These are phyloP conservation scores for Pocillopora grandis DNA, from an alignment of 92 coral and sea anemone genomes.

Conservation along the genomic window DNA sequence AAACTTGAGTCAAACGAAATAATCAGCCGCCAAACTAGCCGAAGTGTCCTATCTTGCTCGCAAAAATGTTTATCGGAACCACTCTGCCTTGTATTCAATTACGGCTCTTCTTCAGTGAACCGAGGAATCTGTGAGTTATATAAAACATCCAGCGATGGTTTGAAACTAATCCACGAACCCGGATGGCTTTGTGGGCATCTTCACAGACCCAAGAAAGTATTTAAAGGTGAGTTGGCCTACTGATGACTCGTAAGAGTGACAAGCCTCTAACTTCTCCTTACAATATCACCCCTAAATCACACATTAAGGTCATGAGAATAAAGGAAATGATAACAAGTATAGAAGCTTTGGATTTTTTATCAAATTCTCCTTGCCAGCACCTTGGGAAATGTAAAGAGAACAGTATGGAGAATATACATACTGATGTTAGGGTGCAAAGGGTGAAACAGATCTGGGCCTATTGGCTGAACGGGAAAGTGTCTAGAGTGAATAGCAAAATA, in stretches of 20 bases:
- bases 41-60: constrained; percentile 58
- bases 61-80: constrained; percentile 57
- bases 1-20: constrained; percentile 26
- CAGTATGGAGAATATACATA: too few relatives aligned
- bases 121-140: constrained; percentile 60
- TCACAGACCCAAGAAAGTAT: background rate
- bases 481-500: too few relatives aligned
- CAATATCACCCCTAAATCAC: too few relatives aligned
- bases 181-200: constrained; percentile 63
- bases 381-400: too few relatives aligned
- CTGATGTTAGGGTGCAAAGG: too few relatives aligned
- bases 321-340: too few relatives aligned
- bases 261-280: too few relatives aligned
- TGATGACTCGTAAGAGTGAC: background rate
- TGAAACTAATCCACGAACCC: constrained; percentile 8
- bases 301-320: too few relatives aligned
- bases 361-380: too few relatives aligned
- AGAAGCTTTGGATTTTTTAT: too few relatives aligned
- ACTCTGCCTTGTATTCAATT: constrained; percentile 67
- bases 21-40: constrained; percentile 41
- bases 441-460: too few relatives aligned
- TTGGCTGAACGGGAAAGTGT: too few relatives aligned
- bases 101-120: constrained; percentile 5
- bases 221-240: constrained; percentile 35
- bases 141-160: background rate